These are phyloP conservation scores for Nyleta sp. DNA, from an alignment of 2,888 invertebrate species.

Conservation along the genomic window DNA sequence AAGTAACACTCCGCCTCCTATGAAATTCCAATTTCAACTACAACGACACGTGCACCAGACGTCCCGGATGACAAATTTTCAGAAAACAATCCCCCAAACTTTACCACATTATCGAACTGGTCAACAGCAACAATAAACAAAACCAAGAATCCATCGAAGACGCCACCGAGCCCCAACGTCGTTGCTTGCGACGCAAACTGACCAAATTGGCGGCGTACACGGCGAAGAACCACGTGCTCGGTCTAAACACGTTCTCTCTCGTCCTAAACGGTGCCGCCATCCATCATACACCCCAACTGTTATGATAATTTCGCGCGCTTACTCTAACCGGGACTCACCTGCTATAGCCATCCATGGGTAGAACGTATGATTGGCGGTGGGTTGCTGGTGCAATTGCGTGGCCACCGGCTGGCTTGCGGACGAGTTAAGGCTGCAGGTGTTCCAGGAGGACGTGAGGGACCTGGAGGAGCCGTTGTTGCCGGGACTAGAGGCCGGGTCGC, in stretches of 20 bases:
- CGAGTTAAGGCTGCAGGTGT: slow-evolving; percentile 93
- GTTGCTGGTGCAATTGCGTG: slow-evolving; percentile 93
- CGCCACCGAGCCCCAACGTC: too few relatives aligned
- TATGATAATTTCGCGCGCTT: slow-evolving; percentile 75
- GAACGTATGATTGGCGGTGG: slow-evolving; percentile 95
- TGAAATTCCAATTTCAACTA: too few relatives aligned
- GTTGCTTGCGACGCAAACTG: too few relatives aligned
- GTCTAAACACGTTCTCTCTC: slow-evolving; percentile 41
- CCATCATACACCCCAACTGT: slow-evolving; percentile 75
- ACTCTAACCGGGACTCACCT: slow-evolving; percentile 87
- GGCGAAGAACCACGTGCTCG: slow-evolving; percentile 63
- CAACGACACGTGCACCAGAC: too few relatives aligned
- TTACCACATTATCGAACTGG: too few relatives aligned
- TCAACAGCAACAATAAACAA: too few relatives aligned
- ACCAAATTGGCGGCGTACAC: not conserved
- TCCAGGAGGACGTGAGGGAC: slow-evolving; percentile 91
- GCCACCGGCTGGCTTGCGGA: slow-evolving; percentile 90
- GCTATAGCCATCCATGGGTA: slow-evolving; percentile 99
- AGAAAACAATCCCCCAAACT: too few relatives aligned
- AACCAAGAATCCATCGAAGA: too few relatives aligned
- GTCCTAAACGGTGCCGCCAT: slow-evolving; percentile 67
- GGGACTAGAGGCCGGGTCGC: slow-evolving; percentile 89
- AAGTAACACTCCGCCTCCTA: too few relatives aligned
- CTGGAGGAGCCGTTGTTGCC: slow-evolving; percentile 85
- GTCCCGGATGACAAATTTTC: too few relatives aligned